A percentile compares a stretch with the other conserved stretches of the same genome.
These are phyloP conservation scores for Corythoichthys intestinalis DNA, from an alignment of 2,113 vertebrate genomes.

Conservation along the genomic window DNA sequence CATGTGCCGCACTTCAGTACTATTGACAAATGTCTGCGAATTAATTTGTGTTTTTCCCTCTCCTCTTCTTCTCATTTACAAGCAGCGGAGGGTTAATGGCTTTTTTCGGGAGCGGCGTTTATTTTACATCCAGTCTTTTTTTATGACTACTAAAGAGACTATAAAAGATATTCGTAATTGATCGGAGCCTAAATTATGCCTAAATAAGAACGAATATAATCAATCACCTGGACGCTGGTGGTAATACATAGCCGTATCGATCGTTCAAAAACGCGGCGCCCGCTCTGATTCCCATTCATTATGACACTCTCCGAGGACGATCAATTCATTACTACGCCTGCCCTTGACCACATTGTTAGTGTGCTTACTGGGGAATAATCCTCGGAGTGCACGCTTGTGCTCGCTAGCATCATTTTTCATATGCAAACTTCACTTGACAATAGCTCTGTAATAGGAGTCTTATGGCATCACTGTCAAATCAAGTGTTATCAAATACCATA, in stretches of 20 bases:
- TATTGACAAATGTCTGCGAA: slow-evolving; percentile 75
- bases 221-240: slow-evolving; percentile 48
- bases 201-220: slow-evolving; percentile 59
- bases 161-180: slow-evolving; percentile 43
- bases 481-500: too few species aligned
- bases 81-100: neutral
- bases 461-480: too few species aligned
- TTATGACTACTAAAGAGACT: slow-evolving; percentile 2
- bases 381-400: slow-evolving; percentile 21
- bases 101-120: slow-evolving; percentile 1
- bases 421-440: neutral
- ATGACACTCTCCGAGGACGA: slow-evolving; percentile 64
- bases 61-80: neutral
- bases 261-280: slow-evolving; percentile 52
- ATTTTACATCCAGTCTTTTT: slow-evolving; percentile 7
- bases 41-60: slow-evolving; percentile 53
- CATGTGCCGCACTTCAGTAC: slow-evolving; percentile 72
- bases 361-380: slow-evolving; percentile 54
- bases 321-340: slow-evolving; percentile 62
- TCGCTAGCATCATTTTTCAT: slow-evolving; percentile 38
- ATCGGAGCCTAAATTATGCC: slow-evolving; percentile 38
- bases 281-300: slow-evolving; percentile 64
- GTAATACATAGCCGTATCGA: slow-evolving; percentile 59
- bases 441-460: too few species aligned
- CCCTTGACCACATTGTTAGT: slow-evolving; percentile 57